Evolutionary conservation across 2,888 invertebrate species (phyloP).

Genomic region (Camponotus fellah): DNA sequence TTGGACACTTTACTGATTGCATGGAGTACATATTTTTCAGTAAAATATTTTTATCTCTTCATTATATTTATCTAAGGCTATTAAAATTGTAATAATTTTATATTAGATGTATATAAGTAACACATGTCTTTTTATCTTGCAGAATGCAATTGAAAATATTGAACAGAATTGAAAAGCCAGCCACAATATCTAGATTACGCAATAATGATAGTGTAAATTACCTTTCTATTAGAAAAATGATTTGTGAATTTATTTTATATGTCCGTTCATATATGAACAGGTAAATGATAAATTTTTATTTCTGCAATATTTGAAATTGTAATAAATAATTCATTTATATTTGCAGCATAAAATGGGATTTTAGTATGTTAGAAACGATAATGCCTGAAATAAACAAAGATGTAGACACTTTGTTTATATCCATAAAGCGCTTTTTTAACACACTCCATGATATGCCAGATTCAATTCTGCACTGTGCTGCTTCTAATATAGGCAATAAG

Average conservation of each 20-base stretch:
- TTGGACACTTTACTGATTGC: slow-evolving; percentile 79
- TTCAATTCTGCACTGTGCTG: slow-evolving; percentile 84
- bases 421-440: slow-evolving; percentile 77
- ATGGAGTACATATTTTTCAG: slow-evolving; percentile 70
- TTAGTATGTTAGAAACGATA: slow-evolving; percentile 69
- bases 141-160: slow-evolving; percentile 80
- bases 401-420: slow-evolving; percentile 75
- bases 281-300: slow-evolving; percentile 56
- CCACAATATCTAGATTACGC: slow-evolving; percentile 9
- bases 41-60: slow-evolving; percentile 2
- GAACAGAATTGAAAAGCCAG: slow-evolving; percentile 72
- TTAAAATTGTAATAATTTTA: background rate
- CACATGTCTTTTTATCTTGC: slow-evolving; percentile 14
- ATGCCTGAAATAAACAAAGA: slow-evolving; percentile 76
- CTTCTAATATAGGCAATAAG: slow-evolving; percentile 85
- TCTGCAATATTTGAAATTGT: background rate
- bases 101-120: background rate
- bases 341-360: slow-evolving; percentile 77
- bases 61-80: background rate
- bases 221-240: slow-evolving; percentile 72
- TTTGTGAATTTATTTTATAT: slow-evolving; percentile 79
- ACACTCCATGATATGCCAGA: slow-evolving; percentile 83
- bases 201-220: slow-evolving; percentile 70
- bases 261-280: slow-evolving; percentile 78
- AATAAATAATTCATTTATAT: background rate